Base-by-base conservation (phyloP, 2,797 vertebrate species). In the Naso thynnoides region DNA sequence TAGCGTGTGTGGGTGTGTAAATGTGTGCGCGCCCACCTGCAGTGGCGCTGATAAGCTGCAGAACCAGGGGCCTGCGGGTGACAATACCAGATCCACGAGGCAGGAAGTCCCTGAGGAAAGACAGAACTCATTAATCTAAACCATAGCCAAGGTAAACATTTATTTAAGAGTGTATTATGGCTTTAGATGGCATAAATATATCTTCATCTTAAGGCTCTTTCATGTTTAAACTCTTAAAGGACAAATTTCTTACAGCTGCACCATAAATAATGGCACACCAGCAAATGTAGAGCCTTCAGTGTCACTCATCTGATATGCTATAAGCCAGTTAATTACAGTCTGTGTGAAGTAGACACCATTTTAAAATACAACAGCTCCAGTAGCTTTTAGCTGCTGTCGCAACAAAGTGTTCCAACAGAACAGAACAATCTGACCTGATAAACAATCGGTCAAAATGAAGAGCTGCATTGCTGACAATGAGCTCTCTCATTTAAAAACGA, bases 21-120 rank as follows among this genome's bases (percentile, higher is more conserved):
- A 67, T 84, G 76, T 61, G 72, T 26, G 70, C 16, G 42, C 11
- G 39, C 82, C 27, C 92, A 97, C 97, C 97, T 95, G 97, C 96
- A 93, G 94, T 96, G 77, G 96, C 94, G 81, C 95, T 98, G 92
- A 98, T 97, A 85, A 99, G 97, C 93, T 99, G 98, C 88, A 99
- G 95, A 86, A 99, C 96, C 71, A 99, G 96, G 21, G 98, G 98
- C 31, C 97, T 93, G 21, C 98, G 95, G 14, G 98, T 99, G 89
- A 99, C 97, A 9, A 99, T 97, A 18, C 98, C 98, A 49, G 97
- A 98, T 65, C 98, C 98, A 16, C 98, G 96, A 49, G 98, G 98
- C 59, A 99, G 95, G 91, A 99, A 98, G 86, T 99, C 97, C 91
- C 97, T 98, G 92, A 69, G 62, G 67, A 82, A 57, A 83, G 63